Conservation (phyloP, 2,888 invertebrate genomes). For the Cephalotes varians region DNA sequence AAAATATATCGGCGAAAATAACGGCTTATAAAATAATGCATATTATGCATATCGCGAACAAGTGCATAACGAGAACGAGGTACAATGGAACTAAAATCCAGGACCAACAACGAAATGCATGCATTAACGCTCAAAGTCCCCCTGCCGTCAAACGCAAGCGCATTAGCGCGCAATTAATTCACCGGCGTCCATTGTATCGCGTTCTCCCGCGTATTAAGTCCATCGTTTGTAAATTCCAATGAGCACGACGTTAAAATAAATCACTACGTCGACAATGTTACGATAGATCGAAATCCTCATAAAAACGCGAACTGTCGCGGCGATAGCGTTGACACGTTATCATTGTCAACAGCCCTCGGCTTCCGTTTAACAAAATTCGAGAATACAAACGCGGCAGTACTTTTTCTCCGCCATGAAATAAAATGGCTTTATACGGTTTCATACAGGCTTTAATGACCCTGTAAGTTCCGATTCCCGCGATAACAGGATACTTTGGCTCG, state of each 20-base stretch:
- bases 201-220: constrained; percentile 49
- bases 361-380: neutral
- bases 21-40: constrained; percentile 27
- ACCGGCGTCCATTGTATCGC: constrained; percentile 41
- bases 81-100: constrained; percentile 38
- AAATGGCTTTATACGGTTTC: constrained; percentile 44
- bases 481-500: constrained; percentile 31
- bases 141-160: constrained; percentile 20
- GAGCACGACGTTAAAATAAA: constrained; percentile 36
- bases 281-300: constrained; percentile 10
- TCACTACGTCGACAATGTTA: constrained; percentile 1
- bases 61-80: constrained; percentile 14
- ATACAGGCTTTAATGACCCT: constrained; percentile 47
- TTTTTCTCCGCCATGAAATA: constrained; percentile 39
- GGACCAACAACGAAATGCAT: constrained; percentile 24
- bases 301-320: constrained; percentile 15
- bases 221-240: constrained; percentile 32
- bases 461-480: constrained; percentile 54
- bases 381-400: constrained; percentile 14
- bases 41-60: constrained; percentile 30
- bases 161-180: constrained; percentile 46
- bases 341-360: constrained; percentile 27
- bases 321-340: constrained; percentile 39
- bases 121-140: constrained; percentile 39
- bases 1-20: constrained; percentile 16